These are phyloP conservation scores for Eurystomus glaucurus DNA, from an alignment of 2,797 vertebrate genomes.

Conservation along the genomic window DNA sequence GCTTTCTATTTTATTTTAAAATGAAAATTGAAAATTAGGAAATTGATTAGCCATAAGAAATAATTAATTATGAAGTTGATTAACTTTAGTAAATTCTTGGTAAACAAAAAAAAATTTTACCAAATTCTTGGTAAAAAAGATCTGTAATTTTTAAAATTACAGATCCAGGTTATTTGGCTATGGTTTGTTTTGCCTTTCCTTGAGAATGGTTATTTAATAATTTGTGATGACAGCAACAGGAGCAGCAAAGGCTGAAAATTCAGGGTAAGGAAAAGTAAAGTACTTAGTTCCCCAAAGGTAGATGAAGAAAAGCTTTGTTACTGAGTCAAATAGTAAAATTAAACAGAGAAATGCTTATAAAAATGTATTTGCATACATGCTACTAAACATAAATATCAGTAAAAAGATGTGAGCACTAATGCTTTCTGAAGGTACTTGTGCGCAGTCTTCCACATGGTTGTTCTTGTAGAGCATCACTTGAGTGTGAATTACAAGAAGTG, in stretches of 20 bases:
- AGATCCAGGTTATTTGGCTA: constrained; percentile 1
- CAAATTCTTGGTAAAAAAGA: too few relatives aligned
- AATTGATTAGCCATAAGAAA: background rate
- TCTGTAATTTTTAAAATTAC: background rate
- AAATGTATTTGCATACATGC: background rate
- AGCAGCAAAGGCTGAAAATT: background rate
- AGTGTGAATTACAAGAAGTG: background rate
- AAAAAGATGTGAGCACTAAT: background rate
- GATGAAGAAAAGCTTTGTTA: background rate
- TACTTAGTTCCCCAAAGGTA: background rate
- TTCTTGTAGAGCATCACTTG: background rate
- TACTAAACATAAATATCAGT: background rate
- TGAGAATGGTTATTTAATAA: background rate
- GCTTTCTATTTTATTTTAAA: constrained; percentile 9
- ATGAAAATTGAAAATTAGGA: background rate
- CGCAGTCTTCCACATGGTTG: background rate
- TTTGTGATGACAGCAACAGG: background rate
- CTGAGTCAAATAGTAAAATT: background rate
- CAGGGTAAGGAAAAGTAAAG: background rate
- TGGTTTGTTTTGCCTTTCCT: background rate
- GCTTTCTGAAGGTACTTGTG: background rate
- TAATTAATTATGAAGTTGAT: background rate
- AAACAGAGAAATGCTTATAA: background rate
- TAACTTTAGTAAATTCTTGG: constrained; percentile 4
- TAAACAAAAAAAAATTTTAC: too few relatives aligned